A percentile compares a stretch with the other conserved stretches of the same genome.
Conservation (phyloP, 2,113 vertebrate genomes). For the Dinomys branickii region DNA sequence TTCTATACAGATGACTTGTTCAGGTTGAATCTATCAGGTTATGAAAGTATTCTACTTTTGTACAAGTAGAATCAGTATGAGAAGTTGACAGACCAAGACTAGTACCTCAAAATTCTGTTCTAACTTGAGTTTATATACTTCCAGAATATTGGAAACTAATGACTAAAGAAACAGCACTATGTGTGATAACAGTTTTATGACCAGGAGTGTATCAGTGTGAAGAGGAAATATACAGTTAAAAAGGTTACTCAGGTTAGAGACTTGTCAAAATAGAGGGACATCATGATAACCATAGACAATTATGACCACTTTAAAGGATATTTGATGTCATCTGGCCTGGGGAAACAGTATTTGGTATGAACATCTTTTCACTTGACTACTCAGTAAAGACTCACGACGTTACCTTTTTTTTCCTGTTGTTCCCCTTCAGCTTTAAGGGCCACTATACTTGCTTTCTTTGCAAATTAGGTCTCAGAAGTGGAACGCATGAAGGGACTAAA, state of each 20-base stretch:
- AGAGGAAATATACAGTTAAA: background rate
- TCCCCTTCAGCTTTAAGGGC: background rate
- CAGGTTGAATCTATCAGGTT: constrained; percentile 20
- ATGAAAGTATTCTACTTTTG: background rate
- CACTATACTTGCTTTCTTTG: background rate
- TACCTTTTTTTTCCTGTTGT: background rate
- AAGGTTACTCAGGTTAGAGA: background rate
- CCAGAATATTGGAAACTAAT: background rate
- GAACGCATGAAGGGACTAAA: constrained; percentile 13
- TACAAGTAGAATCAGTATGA: background rate
- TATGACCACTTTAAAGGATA: constrained; percentile 1
- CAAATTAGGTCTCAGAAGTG: background rate
- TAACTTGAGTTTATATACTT: background rate
- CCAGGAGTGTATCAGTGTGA: background rate
- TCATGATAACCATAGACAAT: background rate
- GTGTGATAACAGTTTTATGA: background rate
- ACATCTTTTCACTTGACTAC: background rate
- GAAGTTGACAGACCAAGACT: background rate
- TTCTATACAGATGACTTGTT: background rate
- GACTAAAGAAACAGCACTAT: background rate
- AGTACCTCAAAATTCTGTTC: constrained; percentile 31
- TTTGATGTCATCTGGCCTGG: background rate
- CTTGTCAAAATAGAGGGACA: constrained; percentile 10
- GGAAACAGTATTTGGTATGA: background rate
- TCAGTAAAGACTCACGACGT: background rate